Percentiles rank a stretch among this genome's conserved stretches.
Conservation (phyloP, 1,140 invertebrate species). For the Apis florea region DNA sequence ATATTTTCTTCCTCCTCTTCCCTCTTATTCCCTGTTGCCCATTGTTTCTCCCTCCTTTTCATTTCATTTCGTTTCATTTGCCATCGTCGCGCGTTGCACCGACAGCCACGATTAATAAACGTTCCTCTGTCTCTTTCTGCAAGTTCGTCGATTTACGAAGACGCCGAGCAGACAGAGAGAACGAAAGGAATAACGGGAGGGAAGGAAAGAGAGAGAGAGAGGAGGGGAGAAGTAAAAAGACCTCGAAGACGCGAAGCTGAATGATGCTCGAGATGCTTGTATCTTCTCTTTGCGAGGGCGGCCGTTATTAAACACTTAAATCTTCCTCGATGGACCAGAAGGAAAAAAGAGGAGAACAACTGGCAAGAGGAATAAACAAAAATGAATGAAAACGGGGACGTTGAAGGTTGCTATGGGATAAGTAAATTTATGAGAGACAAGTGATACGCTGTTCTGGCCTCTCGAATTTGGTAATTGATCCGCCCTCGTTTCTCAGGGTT, state of each 20-base stretch:
- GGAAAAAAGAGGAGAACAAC: conserved; percentile 14
- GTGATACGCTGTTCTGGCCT: conserved; percentile 24
- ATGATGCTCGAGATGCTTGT: conserved; percentile 55
- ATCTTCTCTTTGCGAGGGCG: conserved; percentile 45
- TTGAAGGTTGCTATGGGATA: conserved; percentile 34
- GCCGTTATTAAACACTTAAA: conserved; percentile 76
- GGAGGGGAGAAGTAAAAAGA: conserved; percentile 47
- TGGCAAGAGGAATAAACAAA: conserved; percentile 40
- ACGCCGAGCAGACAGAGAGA: background rate
- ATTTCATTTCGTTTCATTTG: conserved; percentile 53
- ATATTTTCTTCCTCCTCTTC: background rate
- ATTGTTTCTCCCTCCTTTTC: conserved; percentile 7
- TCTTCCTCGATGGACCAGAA: conserved; percentile 64
- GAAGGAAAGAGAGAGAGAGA: background rate
- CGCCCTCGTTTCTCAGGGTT: background rate
- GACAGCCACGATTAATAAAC: conserved; percentile 62
- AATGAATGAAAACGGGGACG: conserved; percentile 11
- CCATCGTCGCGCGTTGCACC: conserved; percentile 30
- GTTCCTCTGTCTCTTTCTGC: conserved; percentile 23
- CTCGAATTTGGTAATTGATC: conserved; percentile 59
- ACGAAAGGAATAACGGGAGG: background rate
- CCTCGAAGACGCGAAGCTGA: conserved; percentile 34
- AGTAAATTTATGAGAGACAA: conserved; percentile 61
- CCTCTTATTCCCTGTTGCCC: background rate
- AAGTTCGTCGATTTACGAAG: conserved; percentile 48